Evolutionary conservation across 2,113 vertebrate species (phyloP), one percentile per base, ranked within the genome.

Genomic region (Marmota monax): DNA sequence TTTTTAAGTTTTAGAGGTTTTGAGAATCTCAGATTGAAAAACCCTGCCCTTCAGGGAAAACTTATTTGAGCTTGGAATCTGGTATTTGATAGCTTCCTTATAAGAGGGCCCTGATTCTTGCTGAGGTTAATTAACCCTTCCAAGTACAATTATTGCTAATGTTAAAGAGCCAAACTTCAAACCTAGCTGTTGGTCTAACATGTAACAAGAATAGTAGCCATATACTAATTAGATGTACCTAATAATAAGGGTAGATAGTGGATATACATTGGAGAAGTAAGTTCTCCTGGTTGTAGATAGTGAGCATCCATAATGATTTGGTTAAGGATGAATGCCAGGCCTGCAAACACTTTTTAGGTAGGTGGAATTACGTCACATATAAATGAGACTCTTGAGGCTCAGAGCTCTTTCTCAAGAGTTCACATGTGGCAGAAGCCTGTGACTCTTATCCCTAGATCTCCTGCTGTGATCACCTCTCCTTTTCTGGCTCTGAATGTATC

Each of bases 1-100:
- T 48, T 53, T 80, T 77, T 83, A 65, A 45, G n/a, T 95, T 92
- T 92, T 53, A 25, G 27, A 93, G 22, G 13, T 85, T 93, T 84
- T 45, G 29, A 86, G 58, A 12, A 27, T 88, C 13, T 39, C 12
- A 80, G 9, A 23, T 83, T 10, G 39, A 88, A n/a, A 53, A 80
- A 20, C 63, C 11, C 14, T 63, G 53, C 11, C 11, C 9, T 67
- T 13, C 1, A 73, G 69, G 51, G 61, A 84, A 89, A 32, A 77
- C 37, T 84, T 34, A 37, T 65, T 69, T 77, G 42, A 58, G 18
- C 53, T 90, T 32, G 29, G 37, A 69, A 45, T 84, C n/a, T 93
- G 77, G 58, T 37, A 63, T n/a, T 58, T 87, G 69, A 78, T 72
- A 48, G 10, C 77, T 93, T 96, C 25, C 53, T 88, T 67, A 25